phyloP scores from a whole-genome alignment of 2,113 vertebrate species.

The Catharus minimus region DNA sequence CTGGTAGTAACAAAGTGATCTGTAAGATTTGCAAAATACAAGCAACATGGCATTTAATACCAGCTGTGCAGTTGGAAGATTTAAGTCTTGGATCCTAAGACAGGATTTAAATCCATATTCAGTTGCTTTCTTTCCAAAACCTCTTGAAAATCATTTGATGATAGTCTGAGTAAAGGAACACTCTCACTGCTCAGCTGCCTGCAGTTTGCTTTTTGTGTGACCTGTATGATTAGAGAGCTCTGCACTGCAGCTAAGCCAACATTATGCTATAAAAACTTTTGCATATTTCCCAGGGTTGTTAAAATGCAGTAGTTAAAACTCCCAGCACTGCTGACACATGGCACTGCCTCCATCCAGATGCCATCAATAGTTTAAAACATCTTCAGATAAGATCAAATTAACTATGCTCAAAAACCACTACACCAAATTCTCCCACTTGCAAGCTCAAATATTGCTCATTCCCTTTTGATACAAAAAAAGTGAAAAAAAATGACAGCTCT shows the following conservation, averaged over 20 bases:
- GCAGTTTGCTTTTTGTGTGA: background rate
- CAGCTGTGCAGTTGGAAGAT: background rate
- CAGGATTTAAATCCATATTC: background rate
- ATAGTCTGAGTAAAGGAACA: background rate
- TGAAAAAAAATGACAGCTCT: background rate
- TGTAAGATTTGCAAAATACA: background rate
- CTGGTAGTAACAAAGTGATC: background rate
- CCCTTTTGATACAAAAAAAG: background rate
- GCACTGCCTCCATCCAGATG: background rate
- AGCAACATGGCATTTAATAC: background rate
- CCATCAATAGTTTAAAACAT: constrained; percentile 14
- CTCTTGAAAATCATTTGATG: background rate
- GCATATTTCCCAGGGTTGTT: constrained; percentile 14
- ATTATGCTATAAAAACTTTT: background rate
- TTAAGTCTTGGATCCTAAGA: background rate
- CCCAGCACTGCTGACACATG: constrained; percentile 10
- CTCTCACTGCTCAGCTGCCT: background rate
- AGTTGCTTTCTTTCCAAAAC: background rate
- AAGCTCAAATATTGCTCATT: background rate
- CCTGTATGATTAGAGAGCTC: background rate
- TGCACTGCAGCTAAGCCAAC: constrained; percentile 10
- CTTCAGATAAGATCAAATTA: constrained; percentile 22
- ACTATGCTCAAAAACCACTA: background rate
- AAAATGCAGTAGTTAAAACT: constrained; percentile 8
- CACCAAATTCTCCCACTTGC: background rate